These are phyloP conservation scores for Epinephelus awoara DNA, from an alignment of 2,797 vertebrate genomes.

Conservation along the genomic window DNA sequence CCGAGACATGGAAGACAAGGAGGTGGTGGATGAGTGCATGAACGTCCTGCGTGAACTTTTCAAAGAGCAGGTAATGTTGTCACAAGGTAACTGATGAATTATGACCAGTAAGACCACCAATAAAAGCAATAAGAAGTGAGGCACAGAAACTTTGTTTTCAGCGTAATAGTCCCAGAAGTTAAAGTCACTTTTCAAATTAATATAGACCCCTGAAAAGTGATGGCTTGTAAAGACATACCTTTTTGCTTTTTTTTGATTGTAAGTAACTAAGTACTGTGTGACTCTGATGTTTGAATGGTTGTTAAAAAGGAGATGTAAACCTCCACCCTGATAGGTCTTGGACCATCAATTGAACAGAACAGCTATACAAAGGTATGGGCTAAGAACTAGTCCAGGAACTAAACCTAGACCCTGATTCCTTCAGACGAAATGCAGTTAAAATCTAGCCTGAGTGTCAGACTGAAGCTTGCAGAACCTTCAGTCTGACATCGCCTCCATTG, in stretches of 20 bases:
- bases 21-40: slow-evolving; percentile 92
- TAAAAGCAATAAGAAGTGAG: neutral
- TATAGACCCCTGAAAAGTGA: too few species aligned
- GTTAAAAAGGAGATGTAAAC: neutral
- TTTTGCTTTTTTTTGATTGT: neutral
- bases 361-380: too few species aligned
- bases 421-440: neutral
- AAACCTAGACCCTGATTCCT: neutral
- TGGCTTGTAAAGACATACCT: neutral
- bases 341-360: too few species aligned
- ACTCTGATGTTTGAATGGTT: neutral
- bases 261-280: neutral
- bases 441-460: too few species aligned
- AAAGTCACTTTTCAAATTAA: neutral
- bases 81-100: neutral
- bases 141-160: neutral
- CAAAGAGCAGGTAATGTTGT: slow-evolving; percentile 91
- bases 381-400: neutral
- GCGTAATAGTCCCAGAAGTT: neutral
- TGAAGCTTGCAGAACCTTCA: too few species aligned
- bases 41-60: slow-evolving; percentile 92
- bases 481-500: too few species aligned
- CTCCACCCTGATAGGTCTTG: neutral
- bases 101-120: neutral
- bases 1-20: slow-evolving; percentile 89